Evolutionary conservation across 2,113 vertebrate species (phyloP), one percentile per base, ranked within the genome.

Genomic region (Sitta europaea): DNA sequence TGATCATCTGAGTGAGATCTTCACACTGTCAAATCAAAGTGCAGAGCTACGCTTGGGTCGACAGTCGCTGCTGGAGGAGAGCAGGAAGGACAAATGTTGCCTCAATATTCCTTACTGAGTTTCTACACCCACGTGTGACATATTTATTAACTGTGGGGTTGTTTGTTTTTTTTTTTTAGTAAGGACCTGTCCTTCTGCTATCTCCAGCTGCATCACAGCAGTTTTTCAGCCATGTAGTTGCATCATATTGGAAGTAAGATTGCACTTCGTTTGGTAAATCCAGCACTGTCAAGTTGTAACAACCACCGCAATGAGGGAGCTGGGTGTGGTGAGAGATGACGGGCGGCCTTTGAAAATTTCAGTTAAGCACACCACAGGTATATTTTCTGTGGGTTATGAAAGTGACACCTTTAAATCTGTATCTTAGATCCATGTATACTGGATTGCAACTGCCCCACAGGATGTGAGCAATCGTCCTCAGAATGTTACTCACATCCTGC

Each of bases 191-290:
- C 95, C 97, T 6, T 97, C 97, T 19, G 96, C 97, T 48, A 92
- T 98, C 86, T 98, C 98, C 58, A 98, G 97, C 96, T 98, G 98
- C 89, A 97, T 97, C 58, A 97, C 94, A 10, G 96, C 94, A 98
- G 73, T 81, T 98, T 67, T 98, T 98, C 65, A 98, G 98, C 95
- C 97, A 95, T 71, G 93, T 88, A 1, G 92, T 94, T 80, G 65
- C 84, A 97, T 27, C 96, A 92, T 42, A 95, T 96, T 57, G 96
- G 97, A 59, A 96, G 80, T 97, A 98, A 92, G 97, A 98, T 95
- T 95, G 98, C 38, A 97, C 96, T 96, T 96, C 97, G 95, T 98
- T 98, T 58, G 96, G 96, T 54, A 98, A 98, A 96, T 98, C 98
- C 82, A 66, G 97, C 27, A 82, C 98, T 78, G 96, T 96, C 9